A percentile compares a stretch with the other conserved stretches of the same genome.
Evolutionary conservation across 2,113 vertebrate species (phyloP).

Genomic region (Anthoscopus minutus): DNA sequence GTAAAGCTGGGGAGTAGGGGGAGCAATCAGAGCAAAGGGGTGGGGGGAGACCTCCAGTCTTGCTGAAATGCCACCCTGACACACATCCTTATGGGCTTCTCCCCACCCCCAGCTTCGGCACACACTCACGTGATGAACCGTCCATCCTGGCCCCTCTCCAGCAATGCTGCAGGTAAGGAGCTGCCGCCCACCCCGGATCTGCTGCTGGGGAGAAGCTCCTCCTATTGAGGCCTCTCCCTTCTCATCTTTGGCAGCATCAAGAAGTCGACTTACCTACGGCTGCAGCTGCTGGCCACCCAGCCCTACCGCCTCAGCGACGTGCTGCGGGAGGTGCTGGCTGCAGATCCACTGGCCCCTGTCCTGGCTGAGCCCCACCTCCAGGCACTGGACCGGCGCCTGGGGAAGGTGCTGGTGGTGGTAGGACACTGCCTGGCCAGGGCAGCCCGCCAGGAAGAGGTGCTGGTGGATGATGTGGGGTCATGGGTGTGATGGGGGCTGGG

Average conservation of each 20-base stretch:
- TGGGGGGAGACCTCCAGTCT: not conserved
- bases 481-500: not conserved
- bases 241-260: conserved; percentile 64
- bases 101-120: conserved; percentile 73
- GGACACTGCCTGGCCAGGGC: conserved; percentile 12
- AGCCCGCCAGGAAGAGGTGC: not conserved
- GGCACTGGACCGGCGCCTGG: conserved; percentile 69
- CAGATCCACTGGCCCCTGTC: conserved; percentile 70
- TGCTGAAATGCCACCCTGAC: fast-evolving
- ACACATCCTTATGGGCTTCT: not conserved
- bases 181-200: fast-evolving
- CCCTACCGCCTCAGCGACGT: conserved; percentile 71
- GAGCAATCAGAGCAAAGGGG: not conserved
- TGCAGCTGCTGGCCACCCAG: conserved; percentile 69
- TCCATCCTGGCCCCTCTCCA: conserved; percentile 78
- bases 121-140: conserved; percentile 76
- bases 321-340: conserved; percentile 69
- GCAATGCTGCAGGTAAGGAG: conserved; percentile 80
- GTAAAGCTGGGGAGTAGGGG: conserved; percentile 42
- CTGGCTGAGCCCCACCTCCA: conserved; percentile 72
- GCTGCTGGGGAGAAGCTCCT: fast-evolving
- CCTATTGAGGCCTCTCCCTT: not conserved
- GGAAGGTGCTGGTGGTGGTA: conserved; percentile 47
- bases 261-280: conserved; percentile 72
- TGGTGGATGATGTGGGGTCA: not conserved